A percentile compares a stretch with the other conserved stretches of the same genome.
Conservation (phyloP, 2,113 vertebrate genomes). For the Lynx canadensis region DNA sequence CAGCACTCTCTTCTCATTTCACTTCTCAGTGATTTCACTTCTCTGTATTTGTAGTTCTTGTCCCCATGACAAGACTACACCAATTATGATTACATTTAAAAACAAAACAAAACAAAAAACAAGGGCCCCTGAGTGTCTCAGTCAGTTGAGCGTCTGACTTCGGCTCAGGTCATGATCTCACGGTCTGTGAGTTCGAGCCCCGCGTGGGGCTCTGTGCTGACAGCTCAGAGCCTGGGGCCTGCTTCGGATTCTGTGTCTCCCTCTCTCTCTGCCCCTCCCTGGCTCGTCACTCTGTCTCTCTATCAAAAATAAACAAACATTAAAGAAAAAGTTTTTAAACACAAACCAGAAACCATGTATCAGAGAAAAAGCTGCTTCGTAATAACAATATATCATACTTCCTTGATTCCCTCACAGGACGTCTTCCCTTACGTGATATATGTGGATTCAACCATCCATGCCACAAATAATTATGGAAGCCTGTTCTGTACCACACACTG, state of each 20-base stretch:
- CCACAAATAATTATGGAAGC: neutral
- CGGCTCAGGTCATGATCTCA: neutral
- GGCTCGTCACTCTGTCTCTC: neutral
- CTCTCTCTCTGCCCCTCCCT: neutral
- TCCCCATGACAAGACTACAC: neutral
- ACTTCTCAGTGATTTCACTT: constrained; percentile 5
- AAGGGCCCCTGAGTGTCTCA: neutral
- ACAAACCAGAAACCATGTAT: neutral
- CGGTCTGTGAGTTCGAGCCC: neutral
- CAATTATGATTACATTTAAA: neutral
- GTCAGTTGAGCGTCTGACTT: neutral
- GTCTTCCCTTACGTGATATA: neutral
- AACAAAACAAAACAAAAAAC: neutral
- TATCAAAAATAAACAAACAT: neutral
- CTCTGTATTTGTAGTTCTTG: neutral
- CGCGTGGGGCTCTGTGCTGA: neutral
- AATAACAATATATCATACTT: neutral
- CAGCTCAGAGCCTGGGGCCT: neutral
- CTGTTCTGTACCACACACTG: neutral
- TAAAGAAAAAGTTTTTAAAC: neutral
- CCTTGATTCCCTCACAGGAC: neutral
- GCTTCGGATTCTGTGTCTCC: neutral
- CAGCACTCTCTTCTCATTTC: neutral
- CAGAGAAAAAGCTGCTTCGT: neutral
- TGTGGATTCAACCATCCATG: neutral